phyloP scores from a whole-genome alignment of 2,888 invertebrate species.

The Nephrotoma appendiculata region DNA sequence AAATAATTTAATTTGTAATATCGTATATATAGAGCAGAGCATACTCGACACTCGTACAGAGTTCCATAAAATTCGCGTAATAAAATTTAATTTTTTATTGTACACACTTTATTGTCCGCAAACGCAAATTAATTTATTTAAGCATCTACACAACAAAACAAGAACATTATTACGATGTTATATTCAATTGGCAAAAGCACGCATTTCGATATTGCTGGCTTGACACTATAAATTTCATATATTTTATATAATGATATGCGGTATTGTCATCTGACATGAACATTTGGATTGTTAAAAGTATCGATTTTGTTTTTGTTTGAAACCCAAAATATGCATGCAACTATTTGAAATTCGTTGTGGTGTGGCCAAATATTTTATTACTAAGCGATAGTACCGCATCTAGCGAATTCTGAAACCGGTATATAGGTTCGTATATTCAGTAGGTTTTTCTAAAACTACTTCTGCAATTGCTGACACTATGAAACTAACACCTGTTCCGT shows the following conservation, averaged over 20 bases:
- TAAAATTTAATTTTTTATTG: not conserved
- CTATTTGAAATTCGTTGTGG: not conserved
- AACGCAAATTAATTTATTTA: not conserved
- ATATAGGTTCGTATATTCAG: no score
- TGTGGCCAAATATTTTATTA: not conserved
- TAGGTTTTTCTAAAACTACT: no score
- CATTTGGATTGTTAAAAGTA: not conserved
- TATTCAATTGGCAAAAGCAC: not conserved
- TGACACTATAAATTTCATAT: not conserved
- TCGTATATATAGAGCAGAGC: no score
- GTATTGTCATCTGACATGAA: not conserved
- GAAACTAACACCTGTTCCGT: no score
- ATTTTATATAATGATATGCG: not conserved
- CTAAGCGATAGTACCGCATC: no score
- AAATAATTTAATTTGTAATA: not conserved
- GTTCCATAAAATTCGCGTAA: not conserved
- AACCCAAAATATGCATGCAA: not conserved
- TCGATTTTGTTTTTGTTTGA: not conserved
- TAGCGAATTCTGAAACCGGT: no score
- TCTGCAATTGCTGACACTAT: no score
- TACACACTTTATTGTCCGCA: not conserved
- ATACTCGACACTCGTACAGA: no score
- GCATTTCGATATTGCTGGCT: not conserved
- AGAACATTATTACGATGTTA: not conserved
- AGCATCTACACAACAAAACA: not conserved